Evolutionary conservation across 2,888 invertebrate genomes (phyloP), one percentile per base, ranked within the genome.

Genomic region (Hemicrepidius hirtus): DNA sequence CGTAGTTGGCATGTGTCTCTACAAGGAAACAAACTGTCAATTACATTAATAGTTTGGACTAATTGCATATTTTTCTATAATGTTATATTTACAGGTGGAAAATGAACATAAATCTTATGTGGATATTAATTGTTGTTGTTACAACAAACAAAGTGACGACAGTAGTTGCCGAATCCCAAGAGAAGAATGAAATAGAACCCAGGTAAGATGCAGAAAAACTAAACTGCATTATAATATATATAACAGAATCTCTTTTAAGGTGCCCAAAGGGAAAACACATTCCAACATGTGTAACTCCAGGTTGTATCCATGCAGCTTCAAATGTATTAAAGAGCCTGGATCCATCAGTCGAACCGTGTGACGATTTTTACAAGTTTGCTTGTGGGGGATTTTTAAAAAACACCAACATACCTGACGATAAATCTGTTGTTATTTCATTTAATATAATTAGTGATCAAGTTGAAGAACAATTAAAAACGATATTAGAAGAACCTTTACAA

Each of bases 271-370:
- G 82, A 84, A 0, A 76, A 82, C 1, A 9, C 1, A 84, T 86
- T 10, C 84, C 20, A 10, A 16, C 94, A 13, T 97, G 97, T 85
- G 88, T 92, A 71, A 89, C 91, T 0, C 88, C 93, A 9, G 95
- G 94, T 79, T 97, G 97, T 87, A 89, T 96, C 62, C 92, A 94
- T 82, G 92, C 94, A 91, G 94, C 95, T 0, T 92, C 94, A 0
- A 90, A 90, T 75, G 88, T 95, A 7, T 86, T 95, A 37, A 87
- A 89, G 74, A 92, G 92, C 82, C 92, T 95, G 91, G 92, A 95
- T 78, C 85, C 88, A 0, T 85, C 87, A 0, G 91, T 92, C 7
- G 92, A 94, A 75, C 95, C 95, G 0, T 95, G 95, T 82, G 93
- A 95, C 78, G 93, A 95, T 82, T 95, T 95, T 85, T 95, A 95